These are phyloP conservation scores for Pogoniulus pusillus DNA, from an alignment of 2,797 vertebrate species.

Conservation along the genomic window DNA sequence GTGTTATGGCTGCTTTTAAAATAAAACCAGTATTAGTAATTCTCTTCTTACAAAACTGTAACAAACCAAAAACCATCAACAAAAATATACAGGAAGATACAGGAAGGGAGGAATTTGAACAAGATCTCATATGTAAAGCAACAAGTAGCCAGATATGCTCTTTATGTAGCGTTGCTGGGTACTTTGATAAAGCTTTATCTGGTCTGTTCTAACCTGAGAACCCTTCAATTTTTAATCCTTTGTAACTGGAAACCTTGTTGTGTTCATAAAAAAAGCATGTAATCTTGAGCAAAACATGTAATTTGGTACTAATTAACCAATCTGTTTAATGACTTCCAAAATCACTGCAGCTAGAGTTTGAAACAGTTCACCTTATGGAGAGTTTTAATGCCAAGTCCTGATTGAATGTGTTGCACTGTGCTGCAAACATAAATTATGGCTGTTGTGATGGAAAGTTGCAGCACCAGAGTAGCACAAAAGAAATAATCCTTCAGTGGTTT, in stretches of 20 bases:
- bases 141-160: background rate
- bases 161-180: background rate
- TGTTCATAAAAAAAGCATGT: background rate
- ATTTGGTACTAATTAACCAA: background rate
- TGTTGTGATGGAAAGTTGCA: slow-evolving; percentile 19
- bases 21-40: background rate
- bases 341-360: background rate
- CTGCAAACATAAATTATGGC: background rate
- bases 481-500: background rate
- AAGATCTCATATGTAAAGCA: background rate
- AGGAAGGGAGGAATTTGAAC: background rate
- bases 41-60: background rate
- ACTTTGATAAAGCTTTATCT: background rate
- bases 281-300: background rate
- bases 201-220: background rate
- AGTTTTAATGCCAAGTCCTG: background rate
- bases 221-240: background rate
- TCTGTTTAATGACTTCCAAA: background rate
- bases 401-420: background rate
- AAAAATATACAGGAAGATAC: background rate
- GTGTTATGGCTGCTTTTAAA: background rate
- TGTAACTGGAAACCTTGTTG: background rate
- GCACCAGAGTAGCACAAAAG: background rate
- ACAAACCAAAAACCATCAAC: background rate
- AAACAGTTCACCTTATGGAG: background rate